Base-by-base conservation (phyloP, 53 echinoderm and acorn worm genomes). In the Luidia sarsii region DNA sequence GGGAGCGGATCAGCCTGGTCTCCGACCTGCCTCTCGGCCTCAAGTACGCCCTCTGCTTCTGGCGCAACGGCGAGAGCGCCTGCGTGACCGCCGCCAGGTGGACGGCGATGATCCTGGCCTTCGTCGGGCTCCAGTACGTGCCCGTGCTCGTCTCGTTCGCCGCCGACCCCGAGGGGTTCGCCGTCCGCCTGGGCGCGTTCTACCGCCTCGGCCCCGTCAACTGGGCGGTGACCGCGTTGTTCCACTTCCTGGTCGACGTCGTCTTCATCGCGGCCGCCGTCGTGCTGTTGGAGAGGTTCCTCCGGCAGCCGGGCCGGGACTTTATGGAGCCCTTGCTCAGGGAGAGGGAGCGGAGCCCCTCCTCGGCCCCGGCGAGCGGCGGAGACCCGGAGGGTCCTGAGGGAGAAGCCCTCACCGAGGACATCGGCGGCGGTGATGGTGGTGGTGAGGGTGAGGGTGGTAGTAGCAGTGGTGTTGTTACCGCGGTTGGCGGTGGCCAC, bases 21-120 rank as follows among this genome's bases (percentile, higher is more conserved):
- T 79, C 95, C 33, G 95, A 95, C 64, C 72, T 95, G 3, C 92
- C 95, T 3, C 85, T 92, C 27, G 95, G 95, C 60, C 82, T 90
- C 0, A 95, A 95, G 43, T 92, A 92, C 81, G 79, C 85, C 5
- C 33, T 92, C 0, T 92, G 87, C 48, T 92, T 88, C 75, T 67
- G 88, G 45, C 81, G 57, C n/a, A 82, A 82, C 16, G 72, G 90
- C 48, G 70, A 72, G 20, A 70, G 31, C 7, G 49, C 59, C 23
- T 33, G 51, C 13, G 50, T 94, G 33, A 65, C 85, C 11, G 66
- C 85, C 10, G 18, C 62, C n/a, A 70, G 95, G 24, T 95, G 95
- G 95, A 70, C 86, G 4, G 14, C 86, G 8, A 66, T 93, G 14
- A 52, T 92, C 8, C 10, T 88, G 19, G 16, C 71, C 3, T 92